A percentile compares a stretch with the other conserved stretches of the same genome.
Evolutionary conservation across 2,113 vertebrate genomes (phyloP).

Genomic region (Lontra canadensis): DNA sequence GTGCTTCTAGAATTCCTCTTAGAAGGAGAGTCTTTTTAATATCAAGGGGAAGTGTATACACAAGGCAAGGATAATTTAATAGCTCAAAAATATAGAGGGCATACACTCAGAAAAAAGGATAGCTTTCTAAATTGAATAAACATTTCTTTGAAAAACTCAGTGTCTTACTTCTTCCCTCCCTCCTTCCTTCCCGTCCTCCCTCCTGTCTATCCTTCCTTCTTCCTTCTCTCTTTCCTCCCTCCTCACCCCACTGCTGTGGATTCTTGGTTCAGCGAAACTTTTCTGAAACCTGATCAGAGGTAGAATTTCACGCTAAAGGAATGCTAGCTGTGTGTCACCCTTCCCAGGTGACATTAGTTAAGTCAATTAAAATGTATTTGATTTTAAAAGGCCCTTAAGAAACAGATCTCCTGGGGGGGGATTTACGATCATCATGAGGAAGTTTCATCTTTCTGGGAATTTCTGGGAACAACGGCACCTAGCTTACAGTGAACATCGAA

Average conservation of each 20-base stretch:
- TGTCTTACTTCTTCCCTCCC: not conserved
- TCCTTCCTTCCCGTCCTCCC: fast-evolving
- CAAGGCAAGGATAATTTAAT: not conserved
- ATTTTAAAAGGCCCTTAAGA: not conserved
- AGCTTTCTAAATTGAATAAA: constrained; percentile 21
- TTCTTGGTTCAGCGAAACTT: not conserved
- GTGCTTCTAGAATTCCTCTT: not conserved
- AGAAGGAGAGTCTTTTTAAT: not conserved
- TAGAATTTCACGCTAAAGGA: not conserved
- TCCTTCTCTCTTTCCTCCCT: not conserved
- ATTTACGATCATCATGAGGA: not conserved
- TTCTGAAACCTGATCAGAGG: not conserved
- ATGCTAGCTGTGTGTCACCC: not conserved
- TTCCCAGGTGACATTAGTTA: not conserved
- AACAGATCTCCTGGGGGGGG: not conserved
- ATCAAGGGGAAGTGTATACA: not conserved
- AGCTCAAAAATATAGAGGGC: not conserved
- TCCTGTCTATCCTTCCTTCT: not conserved
- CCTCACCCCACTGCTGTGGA: not conserved
- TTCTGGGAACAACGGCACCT: not conserved
- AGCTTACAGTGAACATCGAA: not conserved
- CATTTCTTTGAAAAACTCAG: not conserved
- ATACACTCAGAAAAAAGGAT: not conserved
- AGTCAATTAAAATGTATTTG: not conserved
- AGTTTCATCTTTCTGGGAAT: not conserved